A percentile compares a stretch with the other conserved stretches of the same genome.
These are phyloP conservation scores for Vulpes vulpes DNA, from an alignment of 2,113 vertebrate species.

Conservation along the genomic window DNA sequence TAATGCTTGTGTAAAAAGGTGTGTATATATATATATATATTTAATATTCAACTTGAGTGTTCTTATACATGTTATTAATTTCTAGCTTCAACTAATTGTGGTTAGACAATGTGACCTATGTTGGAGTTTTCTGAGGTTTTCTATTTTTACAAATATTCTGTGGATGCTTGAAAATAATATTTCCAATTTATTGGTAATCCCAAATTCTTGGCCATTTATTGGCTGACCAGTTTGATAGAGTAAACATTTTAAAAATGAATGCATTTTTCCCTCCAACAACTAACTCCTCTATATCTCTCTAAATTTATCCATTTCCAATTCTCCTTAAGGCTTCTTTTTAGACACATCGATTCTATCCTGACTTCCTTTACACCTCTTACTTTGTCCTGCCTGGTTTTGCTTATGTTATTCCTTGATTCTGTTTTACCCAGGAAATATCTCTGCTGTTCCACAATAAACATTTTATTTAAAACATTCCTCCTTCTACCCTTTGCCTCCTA, in stretches of 20 bases:
- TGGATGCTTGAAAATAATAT: neutral
- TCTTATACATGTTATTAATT: neutral
- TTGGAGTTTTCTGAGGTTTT: constrained; percentile 11
- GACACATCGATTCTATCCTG: neutral
- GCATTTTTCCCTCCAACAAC: neutral
- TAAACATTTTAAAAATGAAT: neutral
- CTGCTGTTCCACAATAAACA: neutral
- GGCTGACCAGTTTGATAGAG: neutral
- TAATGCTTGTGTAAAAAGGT: neutral
- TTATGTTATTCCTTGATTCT: neutral
- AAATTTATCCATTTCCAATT: neutral
- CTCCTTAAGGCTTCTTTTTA: neutral
- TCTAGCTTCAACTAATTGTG: neutral
- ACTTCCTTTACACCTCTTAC: neutral
- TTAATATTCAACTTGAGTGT: neutral
- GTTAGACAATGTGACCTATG: neutral
- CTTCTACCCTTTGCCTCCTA: neutral
- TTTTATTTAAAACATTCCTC: neutral
- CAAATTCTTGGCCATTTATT: neutral
- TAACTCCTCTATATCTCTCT: neutral
- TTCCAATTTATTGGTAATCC: neutral
- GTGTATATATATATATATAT: neutral
- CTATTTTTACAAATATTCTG: neutral
- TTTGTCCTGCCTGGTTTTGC: neutral
- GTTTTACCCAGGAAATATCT: neutral